Percentiles rank a stretch among this genome's conserved stretches.
Evolutionary conservation across 2,888 invertebrate species (phyloP).

Genomic region (Hoplodrina ambigua): DNA sequence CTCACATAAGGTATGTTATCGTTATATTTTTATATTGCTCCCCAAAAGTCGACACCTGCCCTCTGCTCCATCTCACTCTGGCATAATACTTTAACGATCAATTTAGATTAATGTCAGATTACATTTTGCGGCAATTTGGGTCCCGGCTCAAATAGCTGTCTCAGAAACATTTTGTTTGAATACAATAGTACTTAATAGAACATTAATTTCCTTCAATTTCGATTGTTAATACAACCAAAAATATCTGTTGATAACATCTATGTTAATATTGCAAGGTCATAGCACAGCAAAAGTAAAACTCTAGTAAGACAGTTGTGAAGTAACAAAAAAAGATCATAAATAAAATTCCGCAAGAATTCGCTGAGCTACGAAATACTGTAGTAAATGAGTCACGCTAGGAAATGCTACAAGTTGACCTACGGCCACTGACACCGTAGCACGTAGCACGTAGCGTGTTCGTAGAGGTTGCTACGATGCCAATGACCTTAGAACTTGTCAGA

Average conservation of each 20-base stretch:
- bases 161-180: conserved; percentile 30
- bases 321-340: conserved; percentile 9
- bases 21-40: conserved; percentile 43
- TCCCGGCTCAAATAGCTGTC: conserved; percentile 23
- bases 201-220: conserved; percentile 11
- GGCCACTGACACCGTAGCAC: conserved; percentile 50
- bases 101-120: conserved; percentile 54
- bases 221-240: not conserved
- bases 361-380: conserved; percentile 45
- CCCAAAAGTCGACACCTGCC: conserved; percentile 48
- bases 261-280: not conserved
- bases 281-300: not conserved
- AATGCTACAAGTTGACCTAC: conserved; percentile 47
- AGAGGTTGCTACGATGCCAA: conserved; percentile 50
- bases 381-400: conserved; percentile 55
- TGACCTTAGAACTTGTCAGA: conserved; percentile 44
- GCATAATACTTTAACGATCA: conserved; percentile 54
- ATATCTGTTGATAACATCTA: not conserved
- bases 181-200: conserved; percentile 21
- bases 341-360: conserved; percentile 30
- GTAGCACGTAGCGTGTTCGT: conserved; percentile 45
- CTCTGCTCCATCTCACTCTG: conserved; percentile 21
- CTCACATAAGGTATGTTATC: conserved; percentile 41
- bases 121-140: conserved; percentile 28
- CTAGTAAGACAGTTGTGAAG: conserved; percentile 1